A percentile compares a stretch with the other conserved stretches of the same genome.
Conservation (phyloP, 2,888 invertebrate genomes). For the Plebejus melissa region DNA sequence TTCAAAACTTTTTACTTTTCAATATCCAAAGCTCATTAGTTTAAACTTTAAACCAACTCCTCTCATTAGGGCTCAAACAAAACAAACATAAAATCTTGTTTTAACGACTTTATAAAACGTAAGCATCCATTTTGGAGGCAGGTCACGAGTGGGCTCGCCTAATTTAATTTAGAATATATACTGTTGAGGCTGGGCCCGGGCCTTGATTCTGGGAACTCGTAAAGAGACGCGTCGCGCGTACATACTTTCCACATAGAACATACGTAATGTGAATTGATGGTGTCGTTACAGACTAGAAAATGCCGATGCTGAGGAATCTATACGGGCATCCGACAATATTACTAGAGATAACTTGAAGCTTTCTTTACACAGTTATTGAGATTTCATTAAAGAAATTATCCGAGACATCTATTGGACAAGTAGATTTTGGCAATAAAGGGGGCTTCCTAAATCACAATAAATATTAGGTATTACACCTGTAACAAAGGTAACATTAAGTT, state of each 20-base stretch:
- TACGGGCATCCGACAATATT: background rate
- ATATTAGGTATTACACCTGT: too few relatives aligned
- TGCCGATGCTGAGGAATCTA: conserved; percentile 6
- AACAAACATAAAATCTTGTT: conserved; percentile 9
- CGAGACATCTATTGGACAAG: too few relatives aligned
- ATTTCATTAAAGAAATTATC: background rate
- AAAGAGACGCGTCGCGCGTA: conserved; percentile 53
- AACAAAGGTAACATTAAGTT: too few relatives aligned
- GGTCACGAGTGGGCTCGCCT: conserved; percentile 53
- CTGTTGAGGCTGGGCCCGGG: conserved; percentile 54
- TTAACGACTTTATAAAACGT: conserved; percentile 25
- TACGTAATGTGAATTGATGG: conserved; percentile 33
- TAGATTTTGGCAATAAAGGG: too few relatives aligned
- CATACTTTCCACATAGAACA: conserved; percentile 55
- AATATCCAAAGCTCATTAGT: conserved; percentile 4
- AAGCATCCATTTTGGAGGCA: conserved; percentile 37
- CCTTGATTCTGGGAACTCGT: conserved; percentile 64
- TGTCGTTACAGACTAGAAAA: conserved; percentile 24
- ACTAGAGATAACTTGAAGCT: background rate
- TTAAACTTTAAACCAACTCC: conserved; percentile 2
- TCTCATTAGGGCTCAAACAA: conserved; percentile 1
- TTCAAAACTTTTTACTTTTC: background rate
- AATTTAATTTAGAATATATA: conserved; percentile 66
- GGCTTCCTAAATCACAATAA: too few relatives aligned
- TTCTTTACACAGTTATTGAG: background rate